Evolutionary conservation across 1,140 invertebrate genomes (phyloP), one percentile per base, ranked within the genome.

Genomic region (Sipha flava): DNA sequence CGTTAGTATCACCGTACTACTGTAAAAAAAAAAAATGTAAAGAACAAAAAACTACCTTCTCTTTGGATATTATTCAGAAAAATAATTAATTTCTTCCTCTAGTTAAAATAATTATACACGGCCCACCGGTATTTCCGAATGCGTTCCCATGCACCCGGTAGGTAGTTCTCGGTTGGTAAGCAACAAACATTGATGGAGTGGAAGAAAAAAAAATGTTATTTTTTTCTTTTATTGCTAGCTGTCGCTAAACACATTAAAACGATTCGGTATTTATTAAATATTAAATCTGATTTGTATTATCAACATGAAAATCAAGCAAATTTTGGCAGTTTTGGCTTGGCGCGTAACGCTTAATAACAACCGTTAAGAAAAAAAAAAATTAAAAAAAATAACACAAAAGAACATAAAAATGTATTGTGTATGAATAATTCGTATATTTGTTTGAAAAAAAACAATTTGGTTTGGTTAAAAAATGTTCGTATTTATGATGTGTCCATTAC

Each of bases 41-140:
- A 75, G 29, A 7, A 52, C 57, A 77, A 26, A 73, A 77, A 77
- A 77, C 59, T 52, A 40, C 52, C 52, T 77, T 57, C 52, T 77
- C 73, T 77, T 77, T 77, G 73, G 59, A 77, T 77, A 77, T 40
- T 77, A 57, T 77, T 37, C n/a, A 18, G 47, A 77, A 77, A 57
- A 40, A 77, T 77, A 77, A 77, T 77, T 77, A 52, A 77, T 77
- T 77, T 57, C 73, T 77, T 77, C 73, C 73, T 77, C 73, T 77
- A 77, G 73, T 77, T 77, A 77, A 77, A 77, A 77, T 77, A 77
- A 77, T 77, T 77, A 77, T 77, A 77, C 52, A 77, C 73, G 73
- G 73, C 52, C 52, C 73, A 57, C 73, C 52, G 73, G 52, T 37
- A 77, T 77, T 18, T 75, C 72, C 72, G 31, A 54, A 72, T 34